These are phyloP conservation scores for Neomonachus schauinslandi DNA, from an alignment of 2,113 vertebrate genomes.

Conservation along the genomic window DNA sequence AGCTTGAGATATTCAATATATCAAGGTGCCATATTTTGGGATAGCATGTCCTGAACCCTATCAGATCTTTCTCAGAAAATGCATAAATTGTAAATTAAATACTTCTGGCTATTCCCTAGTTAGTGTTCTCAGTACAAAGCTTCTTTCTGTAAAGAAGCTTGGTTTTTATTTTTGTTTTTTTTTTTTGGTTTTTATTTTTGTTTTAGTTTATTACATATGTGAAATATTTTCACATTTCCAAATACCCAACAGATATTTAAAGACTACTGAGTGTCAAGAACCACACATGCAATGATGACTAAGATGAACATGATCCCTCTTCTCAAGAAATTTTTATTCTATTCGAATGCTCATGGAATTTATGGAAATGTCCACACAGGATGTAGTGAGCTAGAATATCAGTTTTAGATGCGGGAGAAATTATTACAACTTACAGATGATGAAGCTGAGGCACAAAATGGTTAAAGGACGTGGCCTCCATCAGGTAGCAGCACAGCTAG, in stretches of 20 bases:
- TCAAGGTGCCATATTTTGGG: neutral
- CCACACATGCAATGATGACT: too few species aligned
- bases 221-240: neutral
- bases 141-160: neutral
- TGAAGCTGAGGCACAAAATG: neutral
- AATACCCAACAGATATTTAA: neutral
- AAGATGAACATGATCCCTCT: neutral
- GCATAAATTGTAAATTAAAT: neutral
- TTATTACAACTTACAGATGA: neutral
- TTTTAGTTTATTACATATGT: neutral
- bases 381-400: neutral
- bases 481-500: neutral
- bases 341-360: neutral
- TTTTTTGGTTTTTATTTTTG: neutral
- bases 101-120: neutral
- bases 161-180: neutral
- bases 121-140: neutral
- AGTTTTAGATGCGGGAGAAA: neutral
- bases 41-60: neutral
- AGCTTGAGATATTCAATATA: neutral
- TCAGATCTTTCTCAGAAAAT: slow-evolving; percentile 12
- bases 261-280: neutral
- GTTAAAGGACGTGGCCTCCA: neutral
- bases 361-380: neutral
- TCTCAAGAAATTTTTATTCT: neutral